Conservation (phyloP, 2,797 vertebrate genomes). For the Eremophila alpestris region DNA sequence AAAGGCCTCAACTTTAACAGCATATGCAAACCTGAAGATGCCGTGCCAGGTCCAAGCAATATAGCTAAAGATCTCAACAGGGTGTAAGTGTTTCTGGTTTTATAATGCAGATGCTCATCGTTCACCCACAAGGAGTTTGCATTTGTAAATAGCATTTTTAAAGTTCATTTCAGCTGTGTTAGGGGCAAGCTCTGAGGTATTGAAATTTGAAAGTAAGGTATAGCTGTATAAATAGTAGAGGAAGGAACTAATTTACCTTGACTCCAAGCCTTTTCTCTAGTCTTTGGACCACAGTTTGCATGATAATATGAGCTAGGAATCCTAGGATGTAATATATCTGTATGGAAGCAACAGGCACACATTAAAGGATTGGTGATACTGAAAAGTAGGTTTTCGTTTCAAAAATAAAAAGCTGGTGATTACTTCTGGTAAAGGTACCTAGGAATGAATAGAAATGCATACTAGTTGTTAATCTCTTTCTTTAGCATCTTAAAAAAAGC, state of each 20-base stretch:
- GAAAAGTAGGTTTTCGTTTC: not conserved
- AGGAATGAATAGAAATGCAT: not conserved
- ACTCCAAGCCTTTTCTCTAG: not conserved
- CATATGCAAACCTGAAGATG: slow-evolving; percentile 78
- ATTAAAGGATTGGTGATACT: not conserved
- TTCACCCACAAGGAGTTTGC: not conserved
- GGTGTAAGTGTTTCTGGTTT: slow-evolving; percentile 83
- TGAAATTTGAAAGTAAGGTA: not conserved
- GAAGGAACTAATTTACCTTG: not conserved
- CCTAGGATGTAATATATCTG: not conserved
- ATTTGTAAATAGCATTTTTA: not conserved
- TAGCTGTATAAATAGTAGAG: not conserved
- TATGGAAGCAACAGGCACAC: not conserved
- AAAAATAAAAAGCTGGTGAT: not conserved
- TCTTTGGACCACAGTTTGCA: not conserved
- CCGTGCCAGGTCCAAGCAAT: slow-evolving; percentile 79
- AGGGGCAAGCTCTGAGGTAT: not conserved
- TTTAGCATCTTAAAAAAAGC: not conserved
- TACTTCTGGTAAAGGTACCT: not conserved
- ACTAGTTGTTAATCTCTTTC: not conserved
- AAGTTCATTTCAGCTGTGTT: not conserved
- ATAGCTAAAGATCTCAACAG: slow-evolving; percentile 79
- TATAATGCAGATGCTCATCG: not conserved
- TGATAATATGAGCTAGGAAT: not conserved
- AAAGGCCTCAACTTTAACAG: slow-evolving; percentile 87